These are phyloP conservation scores for Protobothrops mucrosquamatus DNA, from an alignment of 2,113 vertebrate genomes.

Conservation along the genomic window DNA sequence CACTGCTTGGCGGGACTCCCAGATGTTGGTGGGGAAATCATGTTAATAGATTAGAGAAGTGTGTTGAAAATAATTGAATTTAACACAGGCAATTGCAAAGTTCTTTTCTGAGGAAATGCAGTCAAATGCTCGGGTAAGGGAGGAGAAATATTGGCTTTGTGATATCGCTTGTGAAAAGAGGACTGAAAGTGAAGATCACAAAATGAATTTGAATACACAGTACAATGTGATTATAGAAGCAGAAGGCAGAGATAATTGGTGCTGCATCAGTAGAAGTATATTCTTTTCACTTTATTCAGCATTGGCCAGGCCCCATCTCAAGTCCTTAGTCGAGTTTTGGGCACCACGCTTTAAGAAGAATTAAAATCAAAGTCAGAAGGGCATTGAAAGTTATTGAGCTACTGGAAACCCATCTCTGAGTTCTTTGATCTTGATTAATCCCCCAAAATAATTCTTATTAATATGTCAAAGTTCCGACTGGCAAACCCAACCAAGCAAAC, in stretches of 20 bases:
- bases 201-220: background rate
- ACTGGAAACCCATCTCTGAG: background rate
- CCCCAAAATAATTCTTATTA: background rate
- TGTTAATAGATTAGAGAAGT: background rate
- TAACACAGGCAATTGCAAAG: background rate
- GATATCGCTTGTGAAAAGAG: background rate
- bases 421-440: background rate
- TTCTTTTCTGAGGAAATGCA: background rate
- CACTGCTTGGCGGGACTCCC: background rate
- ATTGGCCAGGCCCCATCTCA: background rate
- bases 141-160: background rate
- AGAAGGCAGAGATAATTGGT: background rate
- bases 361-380: background rate
- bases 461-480: too few species aligned
- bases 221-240: background rate
- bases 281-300: background rate
- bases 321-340: background rate
- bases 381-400: background rate
- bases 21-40: background rate
- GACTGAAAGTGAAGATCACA: background rate
- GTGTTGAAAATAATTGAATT: background rate
- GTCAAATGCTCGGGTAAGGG: background rate
- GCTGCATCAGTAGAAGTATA: background rate
- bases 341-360: background rate
- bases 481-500: too few species aligned